These are phyloP conservation scores for Cardiocondyla obscurior DNA, from an alignment of 1,140 invertebrate genomes.

Conservation along the genomic window DNA sequence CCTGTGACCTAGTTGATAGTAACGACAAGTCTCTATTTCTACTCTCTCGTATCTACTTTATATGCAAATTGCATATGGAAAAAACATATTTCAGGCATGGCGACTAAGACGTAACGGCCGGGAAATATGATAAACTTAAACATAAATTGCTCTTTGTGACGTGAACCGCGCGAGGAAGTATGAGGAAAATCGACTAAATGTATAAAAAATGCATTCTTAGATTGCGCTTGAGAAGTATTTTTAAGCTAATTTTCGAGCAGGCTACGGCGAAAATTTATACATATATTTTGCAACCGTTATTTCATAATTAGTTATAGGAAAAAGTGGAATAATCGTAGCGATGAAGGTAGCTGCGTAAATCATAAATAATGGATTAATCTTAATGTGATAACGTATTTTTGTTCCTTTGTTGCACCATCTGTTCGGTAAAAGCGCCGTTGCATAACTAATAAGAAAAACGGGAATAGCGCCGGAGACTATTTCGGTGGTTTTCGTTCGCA, in stretches of 20 bases:
- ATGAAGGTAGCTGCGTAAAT: background rate
- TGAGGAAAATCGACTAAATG: background rate
- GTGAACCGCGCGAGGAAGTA: background rate
- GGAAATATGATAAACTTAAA: slow-evolving; percentile 39
- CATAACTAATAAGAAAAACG: slow-evolving; percentile 20
- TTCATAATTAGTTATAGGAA: background rate
- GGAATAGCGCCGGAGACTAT: background rate
- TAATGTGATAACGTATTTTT: slow-evolving; percentile 25
- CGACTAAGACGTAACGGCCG: background rate
- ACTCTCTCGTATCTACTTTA: slow-evolving; percentile 70
- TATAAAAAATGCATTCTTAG: background rate
- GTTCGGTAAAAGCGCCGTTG: background rate
- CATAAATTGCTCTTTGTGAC: background rate
- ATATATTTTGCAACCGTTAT: background rate
- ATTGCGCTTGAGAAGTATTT: background rate
- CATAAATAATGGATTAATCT: slow-evolving; percentile 36
- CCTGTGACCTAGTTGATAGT: slow-evolving; percentile 66
- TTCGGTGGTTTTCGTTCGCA: slow-evolving; percentile 37
- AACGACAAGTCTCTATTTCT: slow-evolving; percentile 63
- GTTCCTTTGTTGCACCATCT: slow-evolving; percentile 4
- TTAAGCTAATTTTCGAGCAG: background rate
- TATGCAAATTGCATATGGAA: slow-evolving; percentile 70
- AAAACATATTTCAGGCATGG: slow-evolving; percentile 40
- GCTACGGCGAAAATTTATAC: background rate
- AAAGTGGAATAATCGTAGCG: background rate